Conservation (phyloP, 2,113 vertebrate species). For the Rissa tridactyla region DNA sequence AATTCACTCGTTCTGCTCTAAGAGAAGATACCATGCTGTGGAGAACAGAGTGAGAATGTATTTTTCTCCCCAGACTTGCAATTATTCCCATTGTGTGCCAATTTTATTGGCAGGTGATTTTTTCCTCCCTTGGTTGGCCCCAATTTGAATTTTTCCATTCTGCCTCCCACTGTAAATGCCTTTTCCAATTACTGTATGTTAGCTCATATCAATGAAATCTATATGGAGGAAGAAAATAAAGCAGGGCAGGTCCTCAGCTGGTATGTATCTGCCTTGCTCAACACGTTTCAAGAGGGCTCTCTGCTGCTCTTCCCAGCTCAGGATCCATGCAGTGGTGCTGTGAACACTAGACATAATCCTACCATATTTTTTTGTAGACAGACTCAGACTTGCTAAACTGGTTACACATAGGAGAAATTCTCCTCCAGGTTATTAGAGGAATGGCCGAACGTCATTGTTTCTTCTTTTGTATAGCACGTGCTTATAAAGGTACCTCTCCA, state of each 20-base stretch:
- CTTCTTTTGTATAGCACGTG: not conserved
- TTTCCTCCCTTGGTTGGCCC: not conserved
- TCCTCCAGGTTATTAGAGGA: not conserved
- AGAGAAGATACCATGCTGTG: constrained; percentile 43
- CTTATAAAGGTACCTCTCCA: not conserved
- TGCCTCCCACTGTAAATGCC: not conserved
- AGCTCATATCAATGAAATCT: not conserved
- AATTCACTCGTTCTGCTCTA: constrained; percentile 43
- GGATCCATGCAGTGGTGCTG: not conserved
- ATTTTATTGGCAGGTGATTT: constrained; percentile 28
- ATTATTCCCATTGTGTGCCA: constrained; percentile 22
- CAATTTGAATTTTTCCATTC: constrained; percentile 4
- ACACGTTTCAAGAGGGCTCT: not conserved
- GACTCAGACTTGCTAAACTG: not conserved
- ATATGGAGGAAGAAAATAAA: not conserved
- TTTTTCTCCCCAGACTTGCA: not conserved
- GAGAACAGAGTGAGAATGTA: not conserved
- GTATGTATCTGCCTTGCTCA: not conserved
- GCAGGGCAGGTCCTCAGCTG: not conserved
- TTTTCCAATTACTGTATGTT: not conserved
- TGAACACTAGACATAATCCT: not conserved
- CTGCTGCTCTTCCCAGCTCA: not conserved
- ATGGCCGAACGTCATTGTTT: not conserved
- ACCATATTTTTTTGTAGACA: not conserved
- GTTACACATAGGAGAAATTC: not conserved